Percentiles rank a stretch among this genome's conserved stretches.
Evolutionary conservation across 2,888 invertebrate genomes (phyloP).

Genomic region (Spilarctia lutea): DNA sequence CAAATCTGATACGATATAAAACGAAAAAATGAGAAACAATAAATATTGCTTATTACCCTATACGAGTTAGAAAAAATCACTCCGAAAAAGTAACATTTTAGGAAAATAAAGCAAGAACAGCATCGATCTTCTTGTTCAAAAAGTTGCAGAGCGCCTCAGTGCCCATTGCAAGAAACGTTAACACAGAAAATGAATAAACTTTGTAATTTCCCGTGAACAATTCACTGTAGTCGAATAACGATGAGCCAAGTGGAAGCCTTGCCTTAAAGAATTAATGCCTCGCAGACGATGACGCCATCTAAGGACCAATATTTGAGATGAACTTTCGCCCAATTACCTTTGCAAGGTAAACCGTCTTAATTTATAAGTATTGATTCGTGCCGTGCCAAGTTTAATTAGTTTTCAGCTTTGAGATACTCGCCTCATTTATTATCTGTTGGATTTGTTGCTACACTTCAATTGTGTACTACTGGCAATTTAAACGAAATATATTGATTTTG

Average conservation of each 20-base stretch:
- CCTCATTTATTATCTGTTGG: constrained; percentile 77
- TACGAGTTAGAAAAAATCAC: neutral
- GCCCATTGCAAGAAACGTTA: neutral
- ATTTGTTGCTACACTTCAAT: constrained; percentile 50
- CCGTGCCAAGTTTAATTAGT: constrained; percentile 81
- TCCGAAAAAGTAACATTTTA: neutral
- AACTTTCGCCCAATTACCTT: constrained; percentile 82
- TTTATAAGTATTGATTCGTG: constrained; percentile 82
- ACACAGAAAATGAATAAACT: constrained; percentile 33
- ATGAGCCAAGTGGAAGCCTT: constrained; percentile 41
- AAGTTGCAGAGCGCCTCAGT: neutral
- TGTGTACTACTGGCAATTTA: constrained; percentile 36
- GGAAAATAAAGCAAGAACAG: neutral
- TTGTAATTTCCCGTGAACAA: constrained; percentile 38
- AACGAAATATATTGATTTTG: constrained; percentile 42
- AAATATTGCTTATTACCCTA: neutral
- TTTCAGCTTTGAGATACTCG: constrained; percentile 72
- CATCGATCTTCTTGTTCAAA: neutral
- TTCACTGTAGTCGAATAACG: constrained; percentile 35
- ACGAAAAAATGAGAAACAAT: neutral
- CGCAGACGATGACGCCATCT: constrained; percentile 57
- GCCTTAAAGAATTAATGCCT: constrained; percentile 56
- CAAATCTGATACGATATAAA: neutral
- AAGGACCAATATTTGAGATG: constrained; percentile 77
- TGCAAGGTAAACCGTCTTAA: constrained; percentile 80